These are phyloP conservation scores for Alectoris magna DNA, from an alignment of 2,797 vertebrate genomes.

Conservation along the genomic window DNA sequence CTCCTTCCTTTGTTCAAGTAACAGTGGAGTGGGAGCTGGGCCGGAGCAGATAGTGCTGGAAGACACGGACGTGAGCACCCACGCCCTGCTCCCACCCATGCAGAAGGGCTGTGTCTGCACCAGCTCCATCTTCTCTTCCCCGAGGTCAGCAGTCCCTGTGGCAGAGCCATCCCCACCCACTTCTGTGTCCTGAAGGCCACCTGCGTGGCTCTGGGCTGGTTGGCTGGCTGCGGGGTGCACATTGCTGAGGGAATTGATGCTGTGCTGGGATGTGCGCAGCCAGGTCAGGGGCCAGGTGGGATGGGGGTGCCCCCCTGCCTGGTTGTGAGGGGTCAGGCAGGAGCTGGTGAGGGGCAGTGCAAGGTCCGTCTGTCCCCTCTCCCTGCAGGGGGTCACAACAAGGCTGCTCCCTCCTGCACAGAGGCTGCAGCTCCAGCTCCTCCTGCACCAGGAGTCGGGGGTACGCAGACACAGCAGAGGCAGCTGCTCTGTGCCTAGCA, in stretches of 20 bases:
- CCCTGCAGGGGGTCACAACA: background rate
- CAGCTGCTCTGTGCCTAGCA: background rate
- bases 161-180: background rate
- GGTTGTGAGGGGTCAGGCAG: background rate
- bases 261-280: background rate
- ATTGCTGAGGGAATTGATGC: background rate
- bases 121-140: background rate
- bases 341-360: background rate
- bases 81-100: background rate
- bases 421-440: background rate
- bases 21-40: slow-evolving; percentile 35
- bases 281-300: background rate
- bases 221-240: background rate
- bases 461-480: background rate
- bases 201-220: rapidly evolving
- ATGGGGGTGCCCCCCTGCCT: background rate
- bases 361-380: background rate
- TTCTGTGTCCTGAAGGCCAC: background rate
- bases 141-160: rapidly evolving
- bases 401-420: background rate
- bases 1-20: slow-evolving; percentile 70
- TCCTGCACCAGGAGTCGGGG: rapidly evolving
- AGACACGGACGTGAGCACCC: slow-evolving; percentile 42
- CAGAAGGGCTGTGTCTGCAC: background rate
- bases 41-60: background rate